phyloP scores from a whole-genome alignment of 2,113 vertebrate species.

The Lagopus muta region DNA sequence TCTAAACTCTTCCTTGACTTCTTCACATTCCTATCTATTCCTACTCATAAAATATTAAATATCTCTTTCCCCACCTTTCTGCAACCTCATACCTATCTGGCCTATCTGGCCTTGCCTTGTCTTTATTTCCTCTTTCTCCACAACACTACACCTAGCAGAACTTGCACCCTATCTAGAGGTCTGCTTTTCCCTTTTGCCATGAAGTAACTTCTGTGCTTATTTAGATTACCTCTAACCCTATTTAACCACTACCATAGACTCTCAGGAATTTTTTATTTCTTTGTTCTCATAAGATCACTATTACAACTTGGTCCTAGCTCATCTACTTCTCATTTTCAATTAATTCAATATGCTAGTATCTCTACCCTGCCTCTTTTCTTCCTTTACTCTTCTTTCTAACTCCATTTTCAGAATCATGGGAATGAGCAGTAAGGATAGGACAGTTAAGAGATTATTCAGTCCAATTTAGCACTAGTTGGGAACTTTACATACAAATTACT shows the following conservation, averaged over 20 bases:
- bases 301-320: background rate
- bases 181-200: background rate
- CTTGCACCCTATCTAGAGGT: background rate
- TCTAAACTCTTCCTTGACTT: background rate
- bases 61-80: background rate
- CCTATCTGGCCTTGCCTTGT: background rate
- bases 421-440: background rate
- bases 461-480: background rate
- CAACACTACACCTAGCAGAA: background rate
- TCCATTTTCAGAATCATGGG: background rate
- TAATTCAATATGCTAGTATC: background rate
- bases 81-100: background rate
- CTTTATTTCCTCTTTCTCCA: background rate
- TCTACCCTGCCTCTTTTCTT: background rate
- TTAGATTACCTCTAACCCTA: background rate
- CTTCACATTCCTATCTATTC: background rate
- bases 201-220: background rate
- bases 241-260: background rate
- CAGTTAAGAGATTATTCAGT: background rate
- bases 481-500: background rate
- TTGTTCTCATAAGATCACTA: background rate
- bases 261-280: background rate
- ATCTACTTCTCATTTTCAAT: background rate
- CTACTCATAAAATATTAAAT: accelerated
- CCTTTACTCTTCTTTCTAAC: background rate